Conservation (phyloP, 2,888 invertebrate genomes). For the Synergus gifuensis region DNA sequence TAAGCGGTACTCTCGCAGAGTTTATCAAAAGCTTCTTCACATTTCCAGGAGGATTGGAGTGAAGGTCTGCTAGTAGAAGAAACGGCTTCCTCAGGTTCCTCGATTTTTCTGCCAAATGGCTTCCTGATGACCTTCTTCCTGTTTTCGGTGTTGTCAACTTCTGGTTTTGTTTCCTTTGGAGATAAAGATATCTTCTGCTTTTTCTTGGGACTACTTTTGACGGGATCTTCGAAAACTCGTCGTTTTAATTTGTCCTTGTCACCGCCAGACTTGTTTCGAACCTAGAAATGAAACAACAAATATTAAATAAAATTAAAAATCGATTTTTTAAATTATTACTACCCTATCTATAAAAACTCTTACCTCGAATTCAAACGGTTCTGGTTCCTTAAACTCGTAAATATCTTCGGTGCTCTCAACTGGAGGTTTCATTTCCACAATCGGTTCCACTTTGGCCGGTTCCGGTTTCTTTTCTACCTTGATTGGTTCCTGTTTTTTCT, state of each 20-base stretch:
- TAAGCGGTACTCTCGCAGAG: slow-evolving; percentile 77
- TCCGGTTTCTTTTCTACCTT: slow-evolving; percentile 61
- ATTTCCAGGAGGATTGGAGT: slow-evolving; percentile 50
- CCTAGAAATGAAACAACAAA: not conserved
- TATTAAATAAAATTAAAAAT: not conserved
- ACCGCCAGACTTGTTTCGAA: slow-evolving; percentile 67
- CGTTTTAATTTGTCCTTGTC: slow-evolving; percentile 74
- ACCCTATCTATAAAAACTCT: slow-evolving; percentile 69
- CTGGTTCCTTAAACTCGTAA: slow-evolving; percentile 93
- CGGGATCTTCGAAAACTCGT: slow-evolving; percentile 72
- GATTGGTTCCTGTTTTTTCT: slow-evolving; percentile 71
- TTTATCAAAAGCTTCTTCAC: slow-evolving; percentile 79
- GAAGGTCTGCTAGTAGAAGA: slow-evolving; percentile 55
- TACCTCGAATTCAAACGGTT: slow-evolving; percentile 91
- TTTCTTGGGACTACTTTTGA: slow-evolving; percentile 73
- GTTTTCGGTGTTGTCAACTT: slow-evolving; percentile 51
- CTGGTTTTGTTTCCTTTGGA: slow-evolving; percentile 59
- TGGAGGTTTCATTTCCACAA: slow-evolving; percentile 46
- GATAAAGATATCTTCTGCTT: slow-evolving; percentile 66
- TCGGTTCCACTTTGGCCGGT: slow-evolving; percentile 67
- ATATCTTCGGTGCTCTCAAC: slow-evolving; percentile 81
- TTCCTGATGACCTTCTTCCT: slow-evolving; percentile 68
- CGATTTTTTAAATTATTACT: not conserved
- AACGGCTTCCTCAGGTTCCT: slow-evolving; percentile 56
- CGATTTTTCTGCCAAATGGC: slow-evolving; percentile 62